Base-by-base conservation (phyloP, 2,113 vertebrate species). In the Riparia riparia region DNA sequence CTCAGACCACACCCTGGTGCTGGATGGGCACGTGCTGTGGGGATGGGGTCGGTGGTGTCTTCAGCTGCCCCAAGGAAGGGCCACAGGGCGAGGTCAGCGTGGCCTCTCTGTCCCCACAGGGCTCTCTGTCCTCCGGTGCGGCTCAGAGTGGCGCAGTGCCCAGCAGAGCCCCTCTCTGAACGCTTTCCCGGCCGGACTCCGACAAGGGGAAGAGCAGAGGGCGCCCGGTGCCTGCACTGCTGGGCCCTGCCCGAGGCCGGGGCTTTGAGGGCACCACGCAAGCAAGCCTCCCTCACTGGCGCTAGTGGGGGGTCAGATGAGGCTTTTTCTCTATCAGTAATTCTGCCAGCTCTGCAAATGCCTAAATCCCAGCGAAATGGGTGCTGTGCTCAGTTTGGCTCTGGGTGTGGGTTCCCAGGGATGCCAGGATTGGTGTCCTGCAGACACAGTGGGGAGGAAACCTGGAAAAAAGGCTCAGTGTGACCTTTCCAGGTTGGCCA, bases 61-160 rank as follows among this genome's bases (percentile, higher is more conserved):
- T 45, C 26, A 47, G 65, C 22, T 10, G 15, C 6, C 5, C 32
- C 21, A 24, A 25, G 29, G 53, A 66, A 70, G 25, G 29, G 17
- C 4, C 20, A 10, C 3, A 10, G 42, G 13, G 2, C 11, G 60
- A 63, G 32, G 17, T 42, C 4, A 14, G 22, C 0, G 0, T 28
- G 9, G 39, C 15, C 6, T 32, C 44, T 44, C 49, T 53, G 12
- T 15, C 44, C 29, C 31, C 54, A 45, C 12, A 53, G 47, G 22
- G 7, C 6, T 7, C n/a, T 68, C 45, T 9, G 3, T 53, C 21
- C 19, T 5, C 28, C 25, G 0, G 1, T 0, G 0, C 5, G 17
- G 41, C 72, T 91, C 21, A 2, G 72, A 66, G 50, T 9, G 26
- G 24, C 19, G 7, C 1, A 0, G 11, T 37, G 31, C 37, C 45